phyloP scores from a whole-genome alignment of 2,797 vertebrate genomes.

The Myotis findleyi region DNA sequence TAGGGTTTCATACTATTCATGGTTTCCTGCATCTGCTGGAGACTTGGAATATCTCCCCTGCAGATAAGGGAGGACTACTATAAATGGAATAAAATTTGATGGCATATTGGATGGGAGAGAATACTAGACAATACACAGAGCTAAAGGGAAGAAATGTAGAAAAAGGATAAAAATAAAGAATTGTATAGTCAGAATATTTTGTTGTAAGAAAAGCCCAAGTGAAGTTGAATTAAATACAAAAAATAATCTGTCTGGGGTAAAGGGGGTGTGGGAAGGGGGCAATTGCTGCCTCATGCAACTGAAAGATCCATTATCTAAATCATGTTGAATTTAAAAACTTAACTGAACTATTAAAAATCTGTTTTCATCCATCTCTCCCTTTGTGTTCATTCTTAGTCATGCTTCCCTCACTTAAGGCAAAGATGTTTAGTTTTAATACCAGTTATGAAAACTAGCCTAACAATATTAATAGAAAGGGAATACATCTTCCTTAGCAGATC shows the following conservation, averaged over 20 bases:
- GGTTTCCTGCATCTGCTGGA: background rate
- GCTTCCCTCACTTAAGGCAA: background rate
- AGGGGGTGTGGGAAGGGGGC: rapidly evolving
- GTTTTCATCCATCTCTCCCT: background rate
- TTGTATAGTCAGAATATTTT: background rate
- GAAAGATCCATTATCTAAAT: background rate
- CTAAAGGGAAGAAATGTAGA: background rate
- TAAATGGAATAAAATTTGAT: background rate
- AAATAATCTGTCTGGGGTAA: background rate
- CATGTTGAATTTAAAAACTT: background rate
- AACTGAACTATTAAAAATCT: background rate
- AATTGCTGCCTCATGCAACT: background rate
- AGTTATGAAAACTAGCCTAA: background rate
- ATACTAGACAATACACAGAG: background rate
- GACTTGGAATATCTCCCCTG: background rate
- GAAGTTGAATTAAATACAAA: background rate
- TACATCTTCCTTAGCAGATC: background rate
- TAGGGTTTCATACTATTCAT: background rate
- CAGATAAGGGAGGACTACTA: background rate
- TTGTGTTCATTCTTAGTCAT: background rate
- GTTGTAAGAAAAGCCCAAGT: background rate
- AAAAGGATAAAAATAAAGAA: background rate
- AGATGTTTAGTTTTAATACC: background rate
- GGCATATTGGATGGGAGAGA: background rate
- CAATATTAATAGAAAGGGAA: background rate